Conservation (phyloP, 2,113 vertebrate genomes). For the Stomatorhinus ivindoensis region DNA sequence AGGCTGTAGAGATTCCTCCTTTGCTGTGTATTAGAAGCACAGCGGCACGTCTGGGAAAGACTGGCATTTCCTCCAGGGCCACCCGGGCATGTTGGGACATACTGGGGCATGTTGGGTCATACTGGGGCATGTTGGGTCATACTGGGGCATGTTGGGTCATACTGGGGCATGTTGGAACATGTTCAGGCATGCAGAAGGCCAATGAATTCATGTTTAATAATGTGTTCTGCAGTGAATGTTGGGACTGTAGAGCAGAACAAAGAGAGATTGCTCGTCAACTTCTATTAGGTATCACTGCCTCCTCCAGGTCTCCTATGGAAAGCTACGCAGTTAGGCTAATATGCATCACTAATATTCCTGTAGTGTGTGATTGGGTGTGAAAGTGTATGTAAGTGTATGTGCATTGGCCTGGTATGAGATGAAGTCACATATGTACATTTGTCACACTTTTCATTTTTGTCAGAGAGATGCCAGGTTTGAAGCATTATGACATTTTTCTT, state of each 20-base stretch:
- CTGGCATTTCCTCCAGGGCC: background rate
- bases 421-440: background rate
- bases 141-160: background rate
- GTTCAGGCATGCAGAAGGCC: background rate
- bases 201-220: background rate
- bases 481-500: background rate
- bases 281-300: background rate
- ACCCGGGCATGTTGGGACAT: background rate
- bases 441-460: background rate
- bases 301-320: background rate
- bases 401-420: background rate
- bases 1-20: background rate
- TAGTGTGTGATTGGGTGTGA: background rate
- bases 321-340: background rate
- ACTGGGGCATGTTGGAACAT: background rate
- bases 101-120: background rate
- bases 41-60: background rate
- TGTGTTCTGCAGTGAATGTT: background rate
- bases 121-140: background rate
- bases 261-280: background rate
- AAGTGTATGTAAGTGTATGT: background rate
- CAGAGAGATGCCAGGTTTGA: background rate
- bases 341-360: background rate
- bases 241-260: background rate
- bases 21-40: background rate